These are phyloP conservation scores for Megastigmus dorsalis DNA, from an alignment of 2,888 invertebrate genomes.

Conservation along the genomic window DNA sequence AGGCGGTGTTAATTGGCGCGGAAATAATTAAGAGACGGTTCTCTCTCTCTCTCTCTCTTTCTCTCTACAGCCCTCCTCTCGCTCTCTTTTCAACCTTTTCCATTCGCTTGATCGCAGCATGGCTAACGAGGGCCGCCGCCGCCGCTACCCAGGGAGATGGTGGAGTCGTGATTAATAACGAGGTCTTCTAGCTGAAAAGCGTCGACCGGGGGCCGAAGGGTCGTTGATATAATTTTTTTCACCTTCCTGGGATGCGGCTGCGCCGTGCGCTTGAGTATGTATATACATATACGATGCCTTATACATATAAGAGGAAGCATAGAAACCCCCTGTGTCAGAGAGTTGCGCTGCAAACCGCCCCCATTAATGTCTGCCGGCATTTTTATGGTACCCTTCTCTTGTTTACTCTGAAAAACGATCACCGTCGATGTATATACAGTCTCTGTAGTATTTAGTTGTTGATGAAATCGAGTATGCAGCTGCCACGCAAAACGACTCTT, in stretches of 20 bases:
- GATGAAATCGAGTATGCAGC: too few relatives aligned
- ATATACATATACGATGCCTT: too few relatives aligned
- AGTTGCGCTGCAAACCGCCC: too few relatives aligned
- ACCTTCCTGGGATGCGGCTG: too few relatives aligned
- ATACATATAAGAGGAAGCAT: too few relatives aligned
- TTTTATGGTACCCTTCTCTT: slow-evolving; percentile 27
- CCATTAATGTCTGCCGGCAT: slow-evolving; percentile 39
- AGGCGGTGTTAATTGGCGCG: slow-evolving; percentile 71
- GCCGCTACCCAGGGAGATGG: slow-evolving; percentile 69
- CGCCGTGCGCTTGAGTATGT: too few relatives aligned
- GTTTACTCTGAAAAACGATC: slow-evolving; percentile 27
- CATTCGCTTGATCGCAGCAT: slow-evolving; percentile 48
- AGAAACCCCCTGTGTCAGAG: not conserved
- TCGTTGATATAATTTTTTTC: slow-evolving; percentile 65
- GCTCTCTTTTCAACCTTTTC: slow-evolving; percentile 51
- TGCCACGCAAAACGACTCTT: too few relatives aligned
- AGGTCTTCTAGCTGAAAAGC: slow-evolving; percentile 66
- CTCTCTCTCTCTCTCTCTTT: slow-evolving; percentile 58
- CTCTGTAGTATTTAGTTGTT: too few relatives aligned
- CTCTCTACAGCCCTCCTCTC: slow-evolving; percentile 53
- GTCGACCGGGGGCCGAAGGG: slow-evolving; percentile 64
- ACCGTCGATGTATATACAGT: too few relatives aligned
- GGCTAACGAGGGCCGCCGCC: slow-evolving; percentile 69
- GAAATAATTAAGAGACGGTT: slow-evolving; percentile 72
- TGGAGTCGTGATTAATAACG: slow-evolving; percentile 72